Evolutionary conservation across 1,140 invertebrate species (phyloP).

Genomic region (Tachypleus tridentatus): DNA sequence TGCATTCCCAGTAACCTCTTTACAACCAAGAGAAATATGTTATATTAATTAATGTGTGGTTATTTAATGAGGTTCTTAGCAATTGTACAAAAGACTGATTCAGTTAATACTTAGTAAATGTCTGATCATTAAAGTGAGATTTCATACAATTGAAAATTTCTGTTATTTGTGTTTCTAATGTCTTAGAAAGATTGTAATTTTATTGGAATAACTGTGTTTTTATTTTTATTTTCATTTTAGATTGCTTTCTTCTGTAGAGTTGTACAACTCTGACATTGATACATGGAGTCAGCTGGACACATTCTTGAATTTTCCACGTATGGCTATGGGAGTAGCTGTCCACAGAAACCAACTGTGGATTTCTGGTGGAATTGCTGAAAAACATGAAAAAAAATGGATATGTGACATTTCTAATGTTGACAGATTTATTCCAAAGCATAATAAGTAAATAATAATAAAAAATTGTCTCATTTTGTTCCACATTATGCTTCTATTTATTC

Average conservation of each 20-base stretch:
- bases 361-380: slow-evolving; percentile 11
- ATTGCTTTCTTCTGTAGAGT: slow-evolving; percentile 11
- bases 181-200: too few species aligned
- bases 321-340: slow-evolving; percentile 2
- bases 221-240: neutral
- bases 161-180: too few species aligned
- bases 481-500: too few species aligned
- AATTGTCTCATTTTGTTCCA: too few species aligned
- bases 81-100: too few species aligned
- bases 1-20: too few species aligned
- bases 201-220: neutral
- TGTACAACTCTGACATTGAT: slow-evolving; percentile 4
- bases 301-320: neutral
- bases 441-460: slow-evolving; percentile 3
- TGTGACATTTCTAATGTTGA: neutral
- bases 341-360: slow-evolving; percentile 10
- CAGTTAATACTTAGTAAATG: too few species aligned
- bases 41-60: too few species aligned
- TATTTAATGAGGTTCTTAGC: too few species aligned
- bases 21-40: too few species aligned
- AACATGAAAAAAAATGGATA: neutral
- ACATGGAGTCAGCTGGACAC: neutral
- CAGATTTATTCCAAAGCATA: slow-evolving; percentile 1
- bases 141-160: too few species aligned
- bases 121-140: too few species aligned